These are phyloP conservation scores for Coturnix japonica DNA, from an alignment of 2,113 vertebrate genomes.

Conservation along the genomic window DNA sequence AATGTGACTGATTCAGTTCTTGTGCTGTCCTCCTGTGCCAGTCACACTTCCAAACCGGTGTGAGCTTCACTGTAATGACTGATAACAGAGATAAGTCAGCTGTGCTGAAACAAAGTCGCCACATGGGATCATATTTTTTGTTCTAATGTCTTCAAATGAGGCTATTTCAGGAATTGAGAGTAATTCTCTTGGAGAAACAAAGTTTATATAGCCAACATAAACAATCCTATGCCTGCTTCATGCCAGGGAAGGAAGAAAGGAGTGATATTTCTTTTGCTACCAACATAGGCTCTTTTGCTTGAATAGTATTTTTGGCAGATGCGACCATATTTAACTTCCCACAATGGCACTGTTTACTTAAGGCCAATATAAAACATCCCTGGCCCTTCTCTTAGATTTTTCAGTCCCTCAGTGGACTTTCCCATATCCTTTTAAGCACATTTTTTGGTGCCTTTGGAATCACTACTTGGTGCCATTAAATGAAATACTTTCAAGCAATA, in stretches of 20 bases:
- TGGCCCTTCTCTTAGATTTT: conserved; percentile 48
- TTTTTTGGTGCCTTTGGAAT: conserved; percentile 43
- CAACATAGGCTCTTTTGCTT: conserved; percentile 37
- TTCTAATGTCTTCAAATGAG: conserved; percentile 27
- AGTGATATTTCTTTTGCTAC: conserved; percentile 47
- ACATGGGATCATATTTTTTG: rapidly evolving
- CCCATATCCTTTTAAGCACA: conserved; percentile 56
- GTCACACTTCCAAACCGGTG: not conserved
- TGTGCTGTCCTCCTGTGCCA: not conserved
- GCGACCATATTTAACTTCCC: conserved; percentile 64
- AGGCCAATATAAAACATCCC: conserved; percentile 55
- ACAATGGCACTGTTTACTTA: conserved; percentile 71
- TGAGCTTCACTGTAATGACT: not conserved
- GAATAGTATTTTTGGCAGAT: conserved; percentile 54
- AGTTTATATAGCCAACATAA: conserved; percentile 66
- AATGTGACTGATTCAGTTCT: not conserved
- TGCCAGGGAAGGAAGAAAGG: conserved; percentile 32
- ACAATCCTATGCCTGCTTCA: conserved; percentile 43
- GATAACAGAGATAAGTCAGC: not conserved
- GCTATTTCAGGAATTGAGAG: conserved; percentile 46
- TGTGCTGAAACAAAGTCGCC: not conserved
- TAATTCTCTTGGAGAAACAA: conserved; percentile 36
- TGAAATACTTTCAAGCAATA: not conserved
- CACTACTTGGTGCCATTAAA: not conserved
- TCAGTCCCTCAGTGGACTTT: conserved; percentile 32